Base-by-base conservation (phyloP, 2,888 invertebrate genomes). In the Elegia similella region DNA sequence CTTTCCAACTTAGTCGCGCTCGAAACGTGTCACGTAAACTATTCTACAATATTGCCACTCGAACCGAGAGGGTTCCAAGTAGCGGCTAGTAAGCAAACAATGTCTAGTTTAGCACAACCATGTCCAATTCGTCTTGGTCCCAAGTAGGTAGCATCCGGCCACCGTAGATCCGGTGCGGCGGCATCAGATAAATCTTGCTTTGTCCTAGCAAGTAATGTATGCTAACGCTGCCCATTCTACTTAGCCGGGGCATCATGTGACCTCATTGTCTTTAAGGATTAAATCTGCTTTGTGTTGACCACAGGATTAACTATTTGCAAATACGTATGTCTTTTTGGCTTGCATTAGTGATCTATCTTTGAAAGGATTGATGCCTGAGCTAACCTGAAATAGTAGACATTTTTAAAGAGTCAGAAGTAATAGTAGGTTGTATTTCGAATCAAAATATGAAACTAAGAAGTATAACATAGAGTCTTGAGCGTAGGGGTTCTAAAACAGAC, bases 121-220 rank as follows among this genome's bases (percentile, higher is more conserved):
- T 34, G 32, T 55, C 46, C 55, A 48, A 47, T 71, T 62, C 64
- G 57, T 67, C 67, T 69, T 67, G 69, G 62, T 68, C 62, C 60
- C 58, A 62, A 55, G 55, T 42, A 32, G 44, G 30, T 60, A 56
- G 44, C 52, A 59, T 66, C 66, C 64, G 68, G 44, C 65, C 63
- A 63, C 62, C 59, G 65, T 60, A 70, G 70, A 76, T 75, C 74
- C 73, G 68, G 69, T 59, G 61, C 60, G 63, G 67, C 63, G 73
- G 69, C 74, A 73, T 73, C 71, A 73, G 72, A 85, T 86, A 86
- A 84, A 88, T 86, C 82, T 83, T 76, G 81, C 82, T 83, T 82
- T 83, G 84, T 83, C 80, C 81, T 68, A 75, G 70, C 72, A 72
- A 77, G 84, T 86, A 84, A 85, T 82, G 78, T 78, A 85, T 80